Evolutionary conservation across 2,113 vertebrate species (phyloP).

Genomic region (Circaetus cinerascens): DNA sequence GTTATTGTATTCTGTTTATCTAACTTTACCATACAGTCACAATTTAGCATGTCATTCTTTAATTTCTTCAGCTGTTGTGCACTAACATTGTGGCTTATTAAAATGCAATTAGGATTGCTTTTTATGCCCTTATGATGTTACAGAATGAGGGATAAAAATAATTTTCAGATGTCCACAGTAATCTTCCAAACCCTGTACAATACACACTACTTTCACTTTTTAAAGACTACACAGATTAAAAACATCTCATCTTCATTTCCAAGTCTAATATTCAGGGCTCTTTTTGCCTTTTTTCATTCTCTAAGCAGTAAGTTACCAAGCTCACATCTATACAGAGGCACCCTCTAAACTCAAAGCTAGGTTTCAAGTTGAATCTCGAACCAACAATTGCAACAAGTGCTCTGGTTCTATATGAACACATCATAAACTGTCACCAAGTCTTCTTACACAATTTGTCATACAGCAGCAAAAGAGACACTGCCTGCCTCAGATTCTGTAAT

Average conservation of each 20-base stretch:
- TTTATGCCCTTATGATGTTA: background rate
- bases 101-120: background rate
- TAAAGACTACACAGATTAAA: background rate
- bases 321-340: background rate
- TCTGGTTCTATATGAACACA: constrained; percentile 1
- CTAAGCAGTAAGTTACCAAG: background rate
- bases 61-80: background rate
- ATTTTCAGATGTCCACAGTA: background rate
- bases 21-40: background rate
- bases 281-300: background rate
- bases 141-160: background rate
- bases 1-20: background rate
- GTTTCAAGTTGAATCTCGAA: background rate
- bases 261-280: background rate
- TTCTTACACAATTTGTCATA: constrained; percentile 50
- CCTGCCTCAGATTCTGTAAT: background rate
- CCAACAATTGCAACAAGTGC: background rate
- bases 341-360: background rate
- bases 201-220: background rate
- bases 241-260: background rate
- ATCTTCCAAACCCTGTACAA: background rate
- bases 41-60: background rate
- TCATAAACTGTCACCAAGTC: constrained; percentile 17
- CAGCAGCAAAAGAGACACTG: background rate
- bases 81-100: background rate